Evolutionary conservation across 35 echinoderm and acorn worm species (phyloP).

Genomic region (Lytechinus variegatus): DNA sequence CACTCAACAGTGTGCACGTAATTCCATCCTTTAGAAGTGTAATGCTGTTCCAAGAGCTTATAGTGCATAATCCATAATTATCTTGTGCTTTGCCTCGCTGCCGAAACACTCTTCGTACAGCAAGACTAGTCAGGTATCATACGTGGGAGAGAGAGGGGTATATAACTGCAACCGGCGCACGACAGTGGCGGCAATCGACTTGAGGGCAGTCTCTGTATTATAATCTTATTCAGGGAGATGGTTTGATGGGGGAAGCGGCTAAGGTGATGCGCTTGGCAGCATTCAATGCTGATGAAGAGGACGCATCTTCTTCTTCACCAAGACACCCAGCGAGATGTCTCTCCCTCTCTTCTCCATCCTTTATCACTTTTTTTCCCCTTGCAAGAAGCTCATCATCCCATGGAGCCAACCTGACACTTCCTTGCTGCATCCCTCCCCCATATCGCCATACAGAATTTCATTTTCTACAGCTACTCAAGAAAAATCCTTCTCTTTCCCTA

Average conservation of each 20-base stretch:
- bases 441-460: constrained; percentile 12
- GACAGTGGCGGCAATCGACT: constrained; percentile 19
- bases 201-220: constrained; percentile 47
- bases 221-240: constrained; percentile 31
- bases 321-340: neutral
- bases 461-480: neutral
- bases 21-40: no score
- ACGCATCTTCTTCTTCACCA: neutral
- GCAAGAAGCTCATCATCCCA: neutral
- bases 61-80: neutral
- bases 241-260: neutral
- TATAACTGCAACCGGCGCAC: neutral
- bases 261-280: constrained; percentile 44
- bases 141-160: neutral
- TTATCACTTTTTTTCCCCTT: constrained; percentile 13
- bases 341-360: neutral
- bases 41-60: neutral
- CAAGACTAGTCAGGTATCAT: neutral
- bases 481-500: neutral
- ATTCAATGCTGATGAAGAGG: constrained; percentile 45
- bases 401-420: constrained; percentile 16
- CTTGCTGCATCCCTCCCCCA: neutral
- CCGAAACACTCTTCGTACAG: neutral
- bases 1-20: no score
- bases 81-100: neutral